Base-by-base conservation (phyloP, 2,888 invertebrate genomes). In the Lypha dubia region DNA sequence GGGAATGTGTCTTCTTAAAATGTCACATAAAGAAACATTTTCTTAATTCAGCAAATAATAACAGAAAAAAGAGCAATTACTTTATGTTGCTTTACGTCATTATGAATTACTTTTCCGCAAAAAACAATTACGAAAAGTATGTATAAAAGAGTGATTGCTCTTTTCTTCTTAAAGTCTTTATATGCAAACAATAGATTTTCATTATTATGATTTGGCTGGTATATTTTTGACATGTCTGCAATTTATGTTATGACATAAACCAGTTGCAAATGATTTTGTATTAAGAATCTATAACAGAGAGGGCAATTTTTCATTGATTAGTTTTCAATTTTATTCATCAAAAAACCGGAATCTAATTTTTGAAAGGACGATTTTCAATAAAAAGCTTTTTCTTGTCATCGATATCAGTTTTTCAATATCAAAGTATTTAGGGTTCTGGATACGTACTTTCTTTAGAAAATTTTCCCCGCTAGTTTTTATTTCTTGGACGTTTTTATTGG, bases 11-110 rank as follows among this genome's bases (percentile, higher is more conserved):
- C 46, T 71, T 32, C 70, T 75, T 81, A 38, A 58, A 22, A 68
- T 75, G 79, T 79, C 83, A 73, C 49, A 70, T 75, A 75, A 83
- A 74, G 73, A 79, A 68, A 79, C 62, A 46, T 46, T 71, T 77
- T 71, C 82, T 71, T 83, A 77, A 71, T 71, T 65, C 28, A 46
- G 56, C 13, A 49, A 28, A 71, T 79, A 60, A 51, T 62, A 38
- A 32, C 24, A n/a, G 15, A 44, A 35, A 58, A 83, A 79, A 70
- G 83, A 79, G 75, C 83, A 83, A 79, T 83, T 79, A 71, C 79
- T 79, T 83, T 56, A 65, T 46, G 74, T 70, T 77, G n/a, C 77
- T 38, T 44, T 71, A 44, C 28, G 11, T 41, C 46, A 62, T 32
- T 15, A 41, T 53, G 62, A 70, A 79, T 79, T 79, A 79, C 60